Percentiles rank a stretch among this genome's conserved stretches.
phyloP scores from a whole-genome alignment of 2,888 invertebrate genomes.

The Stenolophus ochropezus region DNA sequence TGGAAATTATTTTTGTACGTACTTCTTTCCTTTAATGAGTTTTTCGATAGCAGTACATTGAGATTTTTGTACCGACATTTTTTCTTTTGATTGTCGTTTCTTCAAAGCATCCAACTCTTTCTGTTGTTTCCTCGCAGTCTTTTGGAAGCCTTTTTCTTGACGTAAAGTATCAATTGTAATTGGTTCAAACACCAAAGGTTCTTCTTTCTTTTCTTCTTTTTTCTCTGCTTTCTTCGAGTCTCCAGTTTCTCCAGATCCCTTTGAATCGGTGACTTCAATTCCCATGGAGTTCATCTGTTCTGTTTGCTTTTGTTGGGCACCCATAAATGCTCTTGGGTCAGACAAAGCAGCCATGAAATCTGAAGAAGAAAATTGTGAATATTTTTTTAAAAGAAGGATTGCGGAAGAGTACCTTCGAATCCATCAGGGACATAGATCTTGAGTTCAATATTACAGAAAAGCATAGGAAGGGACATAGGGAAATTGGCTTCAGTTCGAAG shows the following conservation, averaged over 20 bases:
- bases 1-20: constrained; percentile 68
- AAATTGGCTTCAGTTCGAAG: constrained; percentile 98
- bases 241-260: constrained; percentile 68
- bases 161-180: constrained; percentile 91
- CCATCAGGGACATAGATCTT: constrained; percentile 99
- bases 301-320: constrained; percentile 89
- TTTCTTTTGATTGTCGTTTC: constrained; percentile 95
- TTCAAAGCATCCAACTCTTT: constrained; percentile 95
- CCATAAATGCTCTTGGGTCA: constrained; percentile 94
- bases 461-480: constrained; percentile 98
- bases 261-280: constrained; percentile 79
- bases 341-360: constrained; percentile 99
- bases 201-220: constrained; percentile 83
- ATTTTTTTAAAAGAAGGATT: not conserved
- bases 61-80: constrained; percentile 90
- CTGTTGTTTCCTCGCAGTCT: constrained; percentile 95
- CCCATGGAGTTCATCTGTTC: constrained; percentile 97
- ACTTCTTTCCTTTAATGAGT: constrained; percentile 95
- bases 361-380: constrained; percentile 68
- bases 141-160: constrained; percentile 93
- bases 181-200: constrained; percentile 89
- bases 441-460: constrained; percentile 98
- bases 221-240: constrained; percentile 76
- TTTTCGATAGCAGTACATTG: constrained; percentile 95
- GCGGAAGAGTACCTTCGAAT: constrained; percentile 83